Conservation (phyloP, 1,140 invertebrate genomes). For the Micrasema longulum region DNA sequence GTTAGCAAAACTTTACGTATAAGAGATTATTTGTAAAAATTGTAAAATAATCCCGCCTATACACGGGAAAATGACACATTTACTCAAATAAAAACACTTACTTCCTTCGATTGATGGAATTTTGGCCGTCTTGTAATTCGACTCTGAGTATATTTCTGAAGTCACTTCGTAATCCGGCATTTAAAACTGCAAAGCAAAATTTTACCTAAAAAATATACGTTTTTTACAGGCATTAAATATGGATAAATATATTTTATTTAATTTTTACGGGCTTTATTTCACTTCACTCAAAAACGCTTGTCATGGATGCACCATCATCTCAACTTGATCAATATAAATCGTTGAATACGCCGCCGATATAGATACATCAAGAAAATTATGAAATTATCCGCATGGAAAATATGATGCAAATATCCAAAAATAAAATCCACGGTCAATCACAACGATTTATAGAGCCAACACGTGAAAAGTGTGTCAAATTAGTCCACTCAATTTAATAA, state of each 20-base stretch:
- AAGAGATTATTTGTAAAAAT: too few species aligned
- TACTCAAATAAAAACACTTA: constrained; percentile 49
- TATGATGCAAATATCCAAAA: constrained; percentile 31
- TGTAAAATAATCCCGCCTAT: too few species aligned
- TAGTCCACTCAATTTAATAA: neutral
- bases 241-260: too few species aligned
- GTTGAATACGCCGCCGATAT: neutral
- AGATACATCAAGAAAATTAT: neutral
- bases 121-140: constrained; percentile 62
- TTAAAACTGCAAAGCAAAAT: constrained; percentile 49
- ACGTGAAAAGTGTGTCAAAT: constrained; percentile 22
- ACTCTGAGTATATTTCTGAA: constrained; percentile 67
- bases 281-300: too few species aligned
- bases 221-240: too few species aligned
- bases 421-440: constrained; percentile 42
- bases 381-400: constrained; percentile 9
- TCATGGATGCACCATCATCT: too few species aligned
- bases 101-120: constrained; percentile 61
- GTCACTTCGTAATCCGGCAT: constrained; percentile 66
- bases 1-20: too few species aligned
- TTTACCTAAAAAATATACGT: too few species aligned
- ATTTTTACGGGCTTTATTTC: too few species aligned
- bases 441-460: constrained; percentile 33
- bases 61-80: too few species aligned
- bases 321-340: neutral